Base-by-base conservation (phyloP, 1,140 invertebrate species). In the Scaptodrosophila lebanonensis region DNA sequence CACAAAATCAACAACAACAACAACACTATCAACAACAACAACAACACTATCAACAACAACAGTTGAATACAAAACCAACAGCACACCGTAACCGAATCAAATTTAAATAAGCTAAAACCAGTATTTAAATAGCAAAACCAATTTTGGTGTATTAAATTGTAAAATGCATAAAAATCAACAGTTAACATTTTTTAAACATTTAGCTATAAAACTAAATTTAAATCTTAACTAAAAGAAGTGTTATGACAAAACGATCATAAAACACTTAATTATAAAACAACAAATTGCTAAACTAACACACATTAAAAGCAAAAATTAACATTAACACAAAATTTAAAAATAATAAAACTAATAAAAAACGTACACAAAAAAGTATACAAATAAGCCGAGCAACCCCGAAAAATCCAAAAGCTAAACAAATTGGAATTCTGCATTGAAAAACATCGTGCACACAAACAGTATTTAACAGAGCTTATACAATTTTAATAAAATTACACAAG, bases 131-230 rank as follows among this genome's bases (percentile, higher is more conserved):
- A 72, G 54, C 59, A 32, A 59, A 52, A 66, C 44, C 60, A 60
- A 52, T 53, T 56, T 60, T 73, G 71, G 73, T 68, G 68, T 62
- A 73, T 69, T 77, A 58, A 79, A 76, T 65, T 75, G 70, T 82
- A 82, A 82, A 82, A 68, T 82, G 70, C 75, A 82, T 88, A 88
- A 77, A 77, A 89, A 88, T 83, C 87, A 89, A 88, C 86, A 75
- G 84, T 89, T 89, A 88, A 89, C 88, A 87, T 89, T 88, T 88
- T 88, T 88, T 88, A 89, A 88, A 88, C 88, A 86, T 86, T 87
- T 88, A 88, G 88, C 86, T 87, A 87, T 88, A 88, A 88, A 88
- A 85, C 36, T 66, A 75, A 69, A 69, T 53, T 48, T 67, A 83
- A 84, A 86, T 86, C 82, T 88, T 88, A 88, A 87, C 86, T 83